Evolutionary conservation across 2,113 vertebrate species (phyloP).

Genomic region (Zapus hudsonius): DNA sequence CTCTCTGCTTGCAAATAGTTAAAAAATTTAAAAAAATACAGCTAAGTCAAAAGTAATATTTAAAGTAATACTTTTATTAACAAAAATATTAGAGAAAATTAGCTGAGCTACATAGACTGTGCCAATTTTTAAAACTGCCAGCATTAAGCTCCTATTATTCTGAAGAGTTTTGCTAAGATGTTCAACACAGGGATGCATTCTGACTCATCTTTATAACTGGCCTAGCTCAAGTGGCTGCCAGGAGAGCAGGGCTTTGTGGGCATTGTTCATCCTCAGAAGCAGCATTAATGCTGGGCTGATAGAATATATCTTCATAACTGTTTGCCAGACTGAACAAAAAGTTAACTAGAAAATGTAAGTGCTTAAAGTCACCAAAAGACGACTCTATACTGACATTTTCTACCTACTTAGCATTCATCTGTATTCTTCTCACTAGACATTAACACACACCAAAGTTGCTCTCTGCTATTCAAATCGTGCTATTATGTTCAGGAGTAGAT

Average conservation of each 20-base stretch:
- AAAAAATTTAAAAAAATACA: too few species aligned
- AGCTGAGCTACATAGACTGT: not conserved
- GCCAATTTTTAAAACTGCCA: constrained; percentile 56
- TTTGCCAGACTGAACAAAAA: constrained; percentile 67
- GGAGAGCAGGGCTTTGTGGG: constrained; percentile 58
- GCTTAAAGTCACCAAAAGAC: constrained; percentile 64
- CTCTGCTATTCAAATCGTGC: constrained; percentile 66
- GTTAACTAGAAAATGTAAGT: constrained; percentile 64
- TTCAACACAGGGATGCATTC: constrained; percentile 41
- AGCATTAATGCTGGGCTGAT: constrained; percentile 38
- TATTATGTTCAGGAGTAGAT: constrained; percentile 64
- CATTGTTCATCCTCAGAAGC: constrained; percentile 43
- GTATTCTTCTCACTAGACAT: constrained; percentile 66
- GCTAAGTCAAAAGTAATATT: constrained; percentile 28
- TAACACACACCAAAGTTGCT: constrained; percentile 68
- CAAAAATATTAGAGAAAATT: constrained; percentile 10
- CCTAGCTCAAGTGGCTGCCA: constrained; percentile 68
- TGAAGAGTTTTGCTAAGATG: constrained; percentile 65
- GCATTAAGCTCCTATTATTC: constrained; percentile 60
- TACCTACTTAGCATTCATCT: constrained; percentile 69
- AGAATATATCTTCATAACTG: constrained; percentile 60
- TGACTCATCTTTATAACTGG: constrained; percentile 65
- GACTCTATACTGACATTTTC: constrained; percentile 63
- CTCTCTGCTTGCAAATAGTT: too few species aligned
- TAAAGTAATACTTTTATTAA: constrained; percentile 36